Percentiles rank a stretch among this genome's conserved stretches.
Evolutionary conservation across 2,888 invertebrate species (phyloP).

Genomic region (Scelioninae gen. 1): DNA sequence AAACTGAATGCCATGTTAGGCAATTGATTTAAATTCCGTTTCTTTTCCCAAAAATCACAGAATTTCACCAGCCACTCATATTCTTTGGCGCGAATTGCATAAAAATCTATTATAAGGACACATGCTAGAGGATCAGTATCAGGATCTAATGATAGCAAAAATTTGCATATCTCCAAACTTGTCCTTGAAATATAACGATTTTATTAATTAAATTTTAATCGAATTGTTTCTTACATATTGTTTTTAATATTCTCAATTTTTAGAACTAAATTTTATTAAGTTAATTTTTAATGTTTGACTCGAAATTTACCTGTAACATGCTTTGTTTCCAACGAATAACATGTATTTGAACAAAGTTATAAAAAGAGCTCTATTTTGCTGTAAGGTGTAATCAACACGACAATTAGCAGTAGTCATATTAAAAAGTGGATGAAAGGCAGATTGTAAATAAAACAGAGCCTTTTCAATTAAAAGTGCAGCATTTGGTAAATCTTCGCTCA

Average conservation of each 20-base stretch:
- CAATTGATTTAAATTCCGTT: constrained; percentile 90
- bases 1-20: constrained; percentile 95
- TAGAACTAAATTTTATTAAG: too few species aligned
- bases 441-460: constrained; percentile 91
- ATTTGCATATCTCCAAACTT: constrained; percentile 93
- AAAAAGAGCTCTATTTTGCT: constrained; percentile 93
- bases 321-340: constrained; percentile 90
- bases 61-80: constrained; percentile 89
- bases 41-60: constrained; percentile 86
- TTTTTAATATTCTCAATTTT: too few species aligned
- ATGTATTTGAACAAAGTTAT: constrained; percentile 93
- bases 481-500: constrained; percentile 91
- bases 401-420: constrained; percentile 90
- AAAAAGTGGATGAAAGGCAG: constrained; percentile 91
- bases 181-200: constrained; percentile 85
- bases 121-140: constrained; percentile 91
- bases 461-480: constrained; percentile 92
- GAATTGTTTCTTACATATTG: too few species aligned
- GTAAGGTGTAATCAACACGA: constrained; percentile 90
- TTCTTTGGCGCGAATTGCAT: constrained; percentile 90
- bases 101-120: constrained; percentile 91
- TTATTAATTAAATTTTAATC: too few species aligned
- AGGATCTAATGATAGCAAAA: constrained; percentile 91
- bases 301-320: constrained; percentile 87
- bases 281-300: constrained; percentile 1